A percentile compares a stretch with the other conserved stretches of the same genome.
phyloP scores from a whole-genome alignment of 2,888 invertebrate genomes.

The Microchrysa polita region DNA sequence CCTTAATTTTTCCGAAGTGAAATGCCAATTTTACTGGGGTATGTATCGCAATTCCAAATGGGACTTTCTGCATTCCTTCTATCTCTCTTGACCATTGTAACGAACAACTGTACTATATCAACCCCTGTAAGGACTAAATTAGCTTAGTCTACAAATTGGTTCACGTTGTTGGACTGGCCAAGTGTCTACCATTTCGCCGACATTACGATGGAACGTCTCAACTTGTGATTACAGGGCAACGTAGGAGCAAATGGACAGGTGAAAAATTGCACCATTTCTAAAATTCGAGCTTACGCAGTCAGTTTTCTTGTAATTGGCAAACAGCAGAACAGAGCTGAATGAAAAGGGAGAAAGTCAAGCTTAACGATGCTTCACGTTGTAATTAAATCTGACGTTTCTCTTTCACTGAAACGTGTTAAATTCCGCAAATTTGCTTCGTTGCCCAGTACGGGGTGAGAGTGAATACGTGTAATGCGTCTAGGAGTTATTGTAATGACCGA shows the following conservation, averaged over 20 bases:
- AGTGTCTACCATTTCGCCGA: conserved; percentile 9
- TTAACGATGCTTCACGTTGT: conserved; percentile 20
- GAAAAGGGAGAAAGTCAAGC: conserved; percentile 12
- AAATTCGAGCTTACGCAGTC: conserved; percentile 45
- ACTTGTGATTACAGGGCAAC: conserved; percentile 32
- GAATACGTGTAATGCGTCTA: neutral
- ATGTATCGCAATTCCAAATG: neutral
- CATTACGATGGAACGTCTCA: conserved; percentile 20
- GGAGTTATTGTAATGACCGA: conserved; percentile 11
- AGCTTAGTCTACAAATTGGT: conserved; percentile 45
- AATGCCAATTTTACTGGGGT: too few species aligned
- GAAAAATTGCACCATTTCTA: conserved; percentile 37
- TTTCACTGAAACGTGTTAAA: neutral
- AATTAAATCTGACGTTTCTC: conserved; percentile 32
- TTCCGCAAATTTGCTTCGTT: neutral
- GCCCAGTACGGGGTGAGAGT: too few species aligned
- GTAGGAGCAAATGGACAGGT: conserved; percentile 38
- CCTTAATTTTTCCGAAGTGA: too few species aligned
- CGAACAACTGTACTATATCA: neutral
- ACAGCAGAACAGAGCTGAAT: conserved; percentile 24
- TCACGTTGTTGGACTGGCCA: conserved; percentile 33
- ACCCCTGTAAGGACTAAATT: conserved; percentile 38
- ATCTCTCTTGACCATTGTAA: neutral
- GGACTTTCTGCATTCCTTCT: neutral
- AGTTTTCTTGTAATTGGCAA: conserved; percentile 42